These are phyloP conservation scores for Ostrea edulis DNA, from an alignment of 1,140 invertebrate genomes.

Conservation along the genomic window DNA sequence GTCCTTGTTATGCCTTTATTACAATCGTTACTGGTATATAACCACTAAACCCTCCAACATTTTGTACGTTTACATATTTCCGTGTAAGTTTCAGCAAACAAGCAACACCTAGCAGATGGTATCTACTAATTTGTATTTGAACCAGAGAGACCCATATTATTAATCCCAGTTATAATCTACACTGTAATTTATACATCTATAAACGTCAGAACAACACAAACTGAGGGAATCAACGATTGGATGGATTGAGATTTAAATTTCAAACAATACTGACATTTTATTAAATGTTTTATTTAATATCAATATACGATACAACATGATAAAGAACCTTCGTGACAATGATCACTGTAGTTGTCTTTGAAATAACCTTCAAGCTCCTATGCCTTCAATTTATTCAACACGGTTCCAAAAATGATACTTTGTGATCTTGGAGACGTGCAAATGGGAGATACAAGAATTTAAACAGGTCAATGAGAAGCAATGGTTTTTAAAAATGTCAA, in stretches of 20 bases:
- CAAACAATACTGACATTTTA: not conserved
- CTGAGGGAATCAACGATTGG: not conserved
- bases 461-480: not conserved
- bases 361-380: slow-evolving; percentile 4
- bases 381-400: not conserved
- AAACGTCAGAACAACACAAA: not conserved
- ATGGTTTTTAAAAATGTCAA: not conserved
- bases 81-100: too few relatives aligned
- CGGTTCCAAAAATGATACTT: not conserved
- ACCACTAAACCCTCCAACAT: too few relatives aligned
- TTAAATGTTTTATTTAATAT: slow-evolving; percentile 20
- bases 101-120: too few relatives aligned
- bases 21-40: too few relatives aligned
- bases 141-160: not conserved
- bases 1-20: too few relatives aligned
- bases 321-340: slow-evolving; percentile 2
- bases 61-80: too few relatives aligned
- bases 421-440: not conserved
- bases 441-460: not conserved
- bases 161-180: not conserved
- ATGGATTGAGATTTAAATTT: not conserved
- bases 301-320: slow-evolving; percentile 28
- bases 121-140: too few relatives aligned
- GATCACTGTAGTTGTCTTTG: slow-evolving; percentile 14
- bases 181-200: not conserved